Conservation (phyloP, 2,797 vertebrate species). For the Danio choprae region DNA sequence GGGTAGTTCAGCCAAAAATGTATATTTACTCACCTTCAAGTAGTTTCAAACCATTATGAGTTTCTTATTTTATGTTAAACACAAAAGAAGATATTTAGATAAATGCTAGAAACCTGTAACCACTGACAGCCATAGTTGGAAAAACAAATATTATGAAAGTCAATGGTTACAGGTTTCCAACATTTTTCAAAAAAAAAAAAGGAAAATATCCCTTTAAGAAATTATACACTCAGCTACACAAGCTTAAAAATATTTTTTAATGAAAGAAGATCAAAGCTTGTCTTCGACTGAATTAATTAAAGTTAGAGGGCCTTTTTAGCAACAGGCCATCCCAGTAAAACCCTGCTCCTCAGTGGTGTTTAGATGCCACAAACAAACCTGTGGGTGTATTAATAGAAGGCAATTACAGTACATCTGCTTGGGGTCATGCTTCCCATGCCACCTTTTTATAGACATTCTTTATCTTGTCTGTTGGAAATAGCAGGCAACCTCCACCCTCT, state of each 20-base stretch:
- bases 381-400: constrained; percentile 57
- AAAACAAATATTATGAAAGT: no score
- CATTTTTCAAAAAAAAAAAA: no score
- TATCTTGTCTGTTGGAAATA: constrained; percentile 54
- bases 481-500: constrained; percentile 15
- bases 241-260: not conserved
- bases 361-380: constrained; percentile 54
- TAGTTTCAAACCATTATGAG: no score
- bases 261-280: constrained; percentile 24
- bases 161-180: no score
- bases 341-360: constrained; percentile 35
- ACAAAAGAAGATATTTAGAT: no score
- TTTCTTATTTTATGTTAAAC: no score
- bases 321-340: not conserved
- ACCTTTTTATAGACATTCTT: constrained; percentile 32
- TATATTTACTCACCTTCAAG: no score
- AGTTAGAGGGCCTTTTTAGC: constrained; percentile 16
- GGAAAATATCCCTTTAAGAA: not conserved
- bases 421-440: constrained; percentile 29
- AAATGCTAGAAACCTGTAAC: no score
- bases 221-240: not conserved
- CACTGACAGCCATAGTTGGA: no score
- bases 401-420: constrained; percentile 40
- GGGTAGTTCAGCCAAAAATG: no score
- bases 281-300: constrained; percentile 43